Percentiles rank a stretch among this genome's conserved stretches.
Conservation (phyloP, 2,113 vertebrate genomes). For the Bufo bufo region DNA sequence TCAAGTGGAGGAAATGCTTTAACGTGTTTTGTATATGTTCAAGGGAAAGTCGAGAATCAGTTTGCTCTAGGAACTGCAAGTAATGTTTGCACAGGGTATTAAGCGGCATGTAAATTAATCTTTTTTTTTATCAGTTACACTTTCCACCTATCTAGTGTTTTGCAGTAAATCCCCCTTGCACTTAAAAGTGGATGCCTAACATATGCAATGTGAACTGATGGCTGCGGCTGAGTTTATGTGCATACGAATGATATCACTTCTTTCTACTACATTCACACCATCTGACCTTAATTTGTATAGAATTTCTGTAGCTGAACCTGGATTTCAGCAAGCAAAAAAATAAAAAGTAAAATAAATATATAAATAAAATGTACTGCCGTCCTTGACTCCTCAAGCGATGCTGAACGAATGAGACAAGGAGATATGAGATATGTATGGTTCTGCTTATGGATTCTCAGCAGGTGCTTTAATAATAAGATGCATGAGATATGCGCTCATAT, state of each 20-base stretch:
- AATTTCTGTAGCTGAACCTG: neutral
- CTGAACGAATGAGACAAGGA: constrained; percentile 45
- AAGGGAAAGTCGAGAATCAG: neutral
- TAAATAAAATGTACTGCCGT: neutral
- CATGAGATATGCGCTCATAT: constrained; percentile 1
- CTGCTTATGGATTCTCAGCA: constrained; percentile 38
- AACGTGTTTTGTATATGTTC: constrained; percentile 20
- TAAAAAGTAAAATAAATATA: neutral
- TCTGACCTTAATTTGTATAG: constrained; percentile 40
- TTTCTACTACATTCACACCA: constrained; percentile 32
- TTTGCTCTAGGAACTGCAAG: constrained; percentile 10
- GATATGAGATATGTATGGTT: constrained; percentile 32
- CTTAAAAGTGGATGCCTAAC: constrained; percentile 44
- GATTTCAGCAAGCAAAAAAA: constrained; percentile 20
- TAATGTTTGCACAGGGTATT: constrained; percentile 29
- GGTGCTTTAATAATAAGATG: constrained; percentile 45
- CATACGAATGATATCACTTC: constrained; percentile 32
- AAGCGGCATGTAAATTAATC: constrained; percentile 44
- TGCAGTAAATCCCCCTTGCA: constrained; percentile 34
- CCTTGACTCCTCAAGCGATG: constrained; percentile 42
- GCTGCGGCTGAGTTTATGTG: constrained; percentile 27
- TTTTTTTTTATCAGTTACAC: constrained; percentile 42
- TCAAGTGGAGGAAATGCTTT: constrained; percentile 29
- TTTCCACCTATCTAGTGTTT: constrained; percentile 53
- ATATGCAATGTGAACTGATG: constrained; percentile 39